phyloP scores from a whole-genome alignment of 2,113 vertebrate species.

The Colius striatus region DNA sequence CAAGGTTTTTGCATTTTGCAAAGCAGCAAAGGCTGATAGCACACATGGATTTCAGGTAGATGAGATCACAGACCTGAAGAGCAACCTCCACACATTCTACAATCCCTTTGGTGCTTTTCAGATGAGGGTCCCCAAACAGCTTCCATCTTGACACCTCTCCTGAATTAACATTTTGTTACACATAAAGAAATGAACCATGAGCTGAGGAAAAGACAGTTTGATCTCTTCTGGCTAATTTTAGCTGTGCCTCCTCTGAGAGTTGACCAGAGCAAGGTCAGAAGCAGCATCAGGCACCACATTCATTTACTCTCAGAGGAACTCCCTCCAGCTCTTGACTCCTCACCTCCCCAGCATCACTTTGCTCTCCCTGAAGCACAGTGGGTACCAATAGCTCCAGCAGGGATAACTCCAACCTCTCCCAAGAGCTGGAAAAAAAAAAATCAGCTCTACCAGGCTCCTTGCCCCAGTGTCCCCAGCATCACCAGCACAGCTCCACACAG shows the following conservation, averaged over 20 bases:
- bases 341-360: no score
- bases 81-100: fast-evolving
- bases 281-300: fast-evolving
- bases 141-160: not conserved
- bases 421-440: not conserved
- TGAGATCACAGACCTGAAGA: not conserved
- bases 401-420: not conserved
- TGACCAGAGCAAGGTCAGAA: not conserved
- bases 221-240: not conserved
- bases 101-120: not conserved
- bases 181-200: fast-evolving
- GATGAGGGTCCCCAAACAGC: not conserved
- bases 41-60: not conserved
- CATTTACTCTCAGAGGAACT: not conserved
- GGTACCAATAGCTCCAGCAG: not conserved
- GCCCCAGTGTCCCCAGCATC: not conserved
- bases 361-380: not conserved
- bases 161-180: not conserved
- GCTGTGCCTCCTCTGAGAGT: not conserved
- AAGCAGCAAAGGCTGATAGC: not conserved
- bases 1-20: not conserved
- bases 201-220: not conserved
- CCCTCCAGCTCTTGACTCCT: not conserved
- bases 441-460: not conserved
- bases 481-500: not conserved